Base-by-base conservation (phyloP, 2,888 invertebrate genomes). In the Helicoverpa assulta region DNA sequence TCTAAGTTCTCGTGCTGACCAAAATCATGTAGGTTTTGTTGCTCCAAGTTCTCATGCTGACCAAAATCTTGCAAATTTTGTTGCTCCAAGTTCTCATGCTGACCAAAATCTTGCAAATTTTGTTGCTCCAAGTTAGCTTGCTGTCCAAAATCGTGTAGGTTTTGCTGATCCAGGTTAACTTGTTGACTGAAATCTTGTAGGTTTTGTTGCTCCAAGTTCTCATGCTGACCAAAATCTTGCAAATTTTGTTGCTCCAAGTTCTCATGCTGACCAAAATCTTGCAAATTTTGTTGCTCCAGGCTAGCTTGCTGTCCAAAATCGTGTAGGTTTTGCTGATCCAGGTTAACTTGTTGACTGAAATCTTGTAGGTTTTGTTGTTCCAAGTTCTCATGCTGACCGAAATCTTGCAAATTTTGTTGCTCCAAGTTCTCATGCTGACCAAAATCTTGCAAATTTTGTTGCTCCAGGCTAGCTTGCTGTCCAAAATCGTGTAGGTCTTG, bases 51-150 rank as follows among this genome's bases (percentile, higher is more conserved):
- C 16, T 19, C 51, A 5, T 37, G 33, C 19, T 60, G 51, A 19
- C 33, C 67, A 65, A 81, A 72, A 50, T 69, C 73, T 72, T 80
- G 53, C 58, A 67, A 16, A 47, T 64, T 61, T 61, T 75, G 60
- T 73, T 79, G 33, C 52, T 75, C 40, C 66, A 56, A 58, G 63
- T 68, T 64, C 18, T 59, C 60, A 55, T 69, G 67, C 60, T 67
- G 69, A 1, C 37, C 61, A 63, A 70, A 63, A 43, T 58, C 18
- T 21, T 73, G 43, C 29, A 66, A 37, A 50, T 73, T 70, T 19
- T 61, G 60, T 19, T 61, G 60, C 10, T 53, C 60, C 7, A 63
- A 43, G 51, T 71, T 59, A 10, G 33, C 51, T 0, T 50, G 52
- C 21, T 59, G 52, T 16, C 19, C 47, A 14, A 53, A 63, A 29